phyloP scores from a whole-genome alignment of 2,113 vertebrate species.

The Eurystomus gularis region DNA sequence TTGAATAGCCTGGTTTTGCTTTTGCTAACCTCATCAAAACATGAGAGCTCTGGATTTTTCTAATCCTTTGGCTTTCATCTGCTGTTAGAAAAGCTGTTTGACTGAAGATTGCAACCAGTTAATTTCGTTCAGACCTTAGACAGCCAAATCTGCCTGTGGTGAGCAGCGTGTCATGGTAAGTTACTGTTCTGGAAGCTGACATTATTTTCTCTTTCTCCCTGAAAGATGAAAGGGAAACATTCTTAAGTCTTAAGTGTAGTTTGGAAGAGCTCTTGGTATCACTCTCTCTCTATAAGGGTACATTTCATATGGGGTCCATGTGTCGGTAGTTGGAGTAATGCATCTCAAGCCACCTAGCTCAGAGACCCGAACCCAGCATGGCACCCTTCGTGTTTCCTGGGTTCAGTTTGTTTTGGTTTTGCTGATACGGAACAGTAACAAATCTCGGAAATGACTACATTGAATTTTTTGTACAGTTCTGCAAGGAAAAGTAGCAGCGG shows the following conservation, averaged over 20 bases:
- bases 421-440: neutral
- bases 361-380: neutral
- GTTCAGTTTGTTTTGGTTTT: neutral
- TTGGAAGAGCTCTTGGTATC: neutral
- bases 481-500: neutral
- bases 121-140: neutral
- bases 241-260: neutral
- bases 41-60: neutral
- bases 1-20: neutral
- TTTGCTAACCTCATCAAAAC: neutral
- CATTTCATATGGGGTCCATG: neutral
- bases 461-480: neutral
- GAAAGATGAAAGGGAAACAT: neutral
- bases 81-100: neutral
- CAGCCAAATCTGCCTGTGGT: neutral
- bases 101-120: neutral
- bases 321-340: neutral
- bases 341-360: neutral
- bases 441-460: neutral
- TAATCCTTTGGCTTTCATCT: neutral
- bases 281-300: neutral
- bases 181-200: neutral
- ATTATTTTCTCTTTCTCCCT: neutral
- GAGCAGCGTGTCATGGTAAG: neutral
- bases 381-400: neutral